Percentiles rank a stretch among this genome's conserved stretches.
Conservation (phyloP, 2,113 vertebrate genomes). For the Delphinus delphis region DNA sequence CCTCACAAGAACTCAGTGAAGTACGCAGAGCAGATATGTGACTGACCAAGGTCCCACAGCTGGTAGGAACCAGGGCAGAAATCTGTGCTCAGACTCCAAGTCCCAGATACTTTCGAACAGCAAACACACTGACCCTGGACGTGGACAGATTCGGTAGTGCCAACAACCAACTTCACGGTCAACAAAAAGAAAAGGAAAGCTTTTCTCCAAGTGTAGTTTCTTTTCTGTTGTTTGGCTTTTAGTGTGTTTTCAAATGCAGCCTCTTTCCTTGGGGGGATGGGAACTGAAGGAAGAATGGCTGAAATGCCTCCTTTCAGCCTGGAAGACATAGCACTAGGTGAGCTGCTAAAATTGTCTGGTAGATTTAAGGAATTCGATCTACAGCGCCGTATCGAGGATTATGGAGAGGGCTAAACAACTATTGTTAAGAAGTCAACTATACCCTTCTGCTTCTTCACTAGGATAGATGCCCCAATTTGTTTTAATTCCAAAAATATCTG, state of each 20-base stretch:
- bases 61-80: neutral
- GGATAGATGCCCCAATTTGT: neutral
- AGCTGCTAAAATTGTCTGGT: neutral
- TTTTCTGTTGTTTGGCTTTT: neutral
- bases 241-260: neutral
- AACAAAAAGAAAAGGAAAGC: neutral
- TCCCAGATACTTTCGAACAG: neutral
- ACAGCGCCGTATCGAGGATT: too few relatives aligned
- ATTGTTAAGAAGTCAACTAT: neutral
- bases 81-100: neutral
- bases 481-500: neutral
- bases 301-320: neutral
- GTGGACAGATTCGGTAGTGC: neutral
- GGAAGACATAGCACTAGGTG: fast-evolving
- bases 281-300: neutral
- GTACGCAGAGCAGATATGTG: neutral
- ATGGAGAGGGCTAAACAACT: neutral
- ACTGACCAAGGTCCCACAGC: neutral
- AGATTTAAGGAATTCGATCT: neutral
- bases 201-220: neutral
- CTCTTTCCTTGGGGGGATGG: neutral
- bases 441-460: neutral
- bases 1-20: neutral
- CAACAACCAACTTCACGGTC: neutral
- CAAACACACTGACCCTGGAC: neutral